Evolutionary conservation across 2,113 vertebrate species (phyloP), one percentile per base, ranked within the genome.

Genomic region (Alligator mississippiensis): DNA sequence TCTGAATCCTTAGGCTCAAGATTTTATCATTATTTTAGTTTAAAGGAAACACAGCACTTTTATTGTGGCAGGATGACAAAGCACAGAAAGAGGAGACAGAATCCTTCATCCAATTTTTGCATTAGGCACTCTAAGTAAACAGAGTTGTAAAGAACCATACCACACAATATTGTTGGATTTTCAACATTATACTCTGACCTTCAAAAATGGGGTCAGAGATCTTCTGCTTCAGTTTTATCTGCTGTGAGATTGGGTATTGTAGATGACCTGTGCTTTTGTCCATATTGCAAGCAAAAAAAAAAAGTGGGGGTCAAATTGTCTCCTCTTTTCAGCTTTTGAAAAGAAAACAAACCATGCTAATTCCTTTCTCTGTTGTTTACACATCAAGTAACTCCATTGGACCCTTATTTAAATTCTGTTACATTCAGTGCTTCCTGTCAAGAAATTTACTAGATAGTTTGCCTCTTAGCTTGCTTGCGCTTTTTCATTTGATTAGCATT

Each of bases 201-300:
- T 88, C 59, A 57, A 85, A 17, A 85, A 4, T 6, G 15, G 63
- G 7, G n/a, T 87, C 57, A 47, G 5, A 87, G 77, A 79, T 68
- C 22, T 91, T 93, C 78, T 80, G 68, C 64, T 93, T 91, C 30
- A 11, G 61, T 93, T 70, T 92, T 85, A 90, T 83, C 79, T 89
- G 78, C 2, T 1, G n/a, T 88, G 78, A 96, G 80, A 47, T 55
- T 11, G 75, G 30, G 59, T 22, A 14, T 94, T 54, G 57, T 28
- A 66, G 10, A 8, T 95, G 2, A 81, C 80, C 87, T 90, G 66
- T 66, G 75, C 59, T 22, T 93, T 86, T 55, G 81, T 87, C 28
- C 72, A n/a, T 47, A 24, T 70, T 74, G 12, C 19, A 87, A 34
- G 88, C 81, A 80, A 91, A 91, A 82, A 24, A 22, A 4, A 24